A percentile compares a stretch with the other conserved stretches of the same genome.
phyloP scores from a whole-genome alignment of 2,113 vertebrate genomes.

The Mormyrus iriodes region DNA sequence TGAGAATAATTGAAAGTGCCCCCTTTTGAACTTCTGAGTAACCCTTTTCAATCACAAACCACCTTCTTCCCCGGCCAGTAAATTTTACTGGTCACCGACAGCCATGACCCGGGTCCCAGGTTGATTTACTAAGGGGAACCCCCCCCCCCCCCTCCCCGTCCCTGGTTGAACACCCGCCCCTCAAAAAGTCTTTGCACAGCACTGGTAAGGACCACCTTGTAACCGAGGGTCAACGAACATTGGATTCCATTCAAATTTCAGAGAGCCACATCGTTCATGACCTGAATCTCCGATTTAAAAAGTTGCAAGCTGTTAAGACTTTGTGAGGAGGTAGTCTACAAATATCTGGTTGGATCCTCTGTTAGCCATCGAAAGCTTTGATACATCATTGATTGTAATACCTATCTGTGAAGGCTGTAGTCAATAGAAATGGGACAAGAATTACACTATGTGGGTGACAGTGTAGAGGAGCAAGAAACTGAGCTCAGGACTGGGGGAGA shows the following conservation, averaged over 20 bases:
- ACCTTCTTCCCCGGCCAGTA: background rate
- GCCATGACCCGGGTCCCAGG: too few relatives aligned
- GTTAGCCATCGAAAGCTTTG: background rate
- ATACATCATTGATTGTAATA: background rate
- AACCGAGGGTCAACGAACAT: background rate
- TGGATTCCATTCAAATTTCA: background rate
- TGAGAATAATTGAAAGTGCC: background rate
- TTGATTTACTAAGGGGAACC: background rate
- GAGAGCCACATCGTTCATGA: background rate
- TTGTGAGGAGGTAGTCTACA: background rate
- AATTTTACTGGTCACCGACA: too few relatives aligned
- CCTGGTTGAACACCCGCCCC: background rate
- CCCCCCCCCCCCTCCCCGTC: too few relatives aligned
- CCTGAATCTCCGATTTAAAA: background rate
- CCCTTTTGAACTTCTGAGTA: background rate
- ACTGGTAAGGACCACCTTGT: background rate
- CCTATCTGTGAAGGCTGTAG: background rate
- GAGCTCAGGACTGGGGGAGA: background rate
- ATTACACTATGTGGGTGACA: background rate
- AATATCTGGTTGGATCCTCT: background rate
- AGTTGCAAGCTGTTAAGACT: background rate
- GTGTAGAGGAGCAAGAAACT: background rate
- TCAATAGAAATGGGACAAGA: background rate
- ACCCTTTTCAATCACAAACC: background rate
- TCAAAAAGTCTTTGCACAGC: background rate